Conservation (phyloP, 2,113 vertebrate genomes). For the Hippoglossus stenolepis region DNA sequence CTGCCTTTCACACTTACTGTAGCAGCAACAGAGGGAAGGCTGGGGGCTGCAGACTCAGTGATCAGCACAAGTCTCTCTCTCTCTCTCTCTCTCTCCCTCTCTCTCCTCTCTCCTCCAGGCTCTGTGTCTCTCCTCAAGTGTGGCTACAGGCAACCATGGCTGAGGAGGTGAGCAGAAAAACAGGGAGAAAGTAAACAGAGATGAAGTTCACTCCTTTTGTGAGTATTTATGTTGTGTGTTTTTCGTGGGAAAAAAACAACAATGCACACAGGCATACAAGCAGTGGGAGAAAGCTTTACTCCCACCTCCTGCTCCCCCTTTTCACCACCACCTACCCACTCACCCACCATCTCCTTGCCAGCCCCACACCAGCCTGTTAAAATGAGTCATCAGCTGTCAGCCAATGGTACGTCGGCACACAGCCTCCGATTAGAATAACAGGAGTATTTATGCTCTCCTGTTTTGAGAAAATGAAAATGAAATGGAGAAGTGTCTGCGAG, state of each 20-base stretch:
- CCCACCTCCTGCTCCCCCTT: constrained; percentile 78
- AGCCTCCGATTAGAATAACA: constrained; percentile 86
- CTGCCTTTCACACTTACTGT: constrained; percentile 64
- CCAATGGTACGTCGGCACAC: constrained; percentile 85
- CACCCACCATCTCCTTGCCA: constrained; percentile 55
- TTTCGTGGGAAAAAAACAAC: constrained; percentile 41
- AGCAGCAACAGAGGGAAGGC: constrained; percentile 66
- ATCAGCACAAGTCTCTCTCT: constrained; percentile 57
- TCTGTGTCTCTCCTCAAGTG: constrained; percentile 62
- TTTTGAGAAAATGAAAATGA: constrained; percentile 58
- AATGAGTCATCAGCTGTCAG: constrained; percentile 82
- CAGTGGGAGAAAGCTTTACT: constrained; percentile 74
- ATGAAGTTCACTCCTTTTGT: constrained; percentile 48
- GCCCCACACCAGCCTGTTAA: constrained; percentile 85
- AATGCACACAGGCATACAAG: constrained; percentile 59
- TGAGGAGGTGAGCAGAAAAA: constrained; percentile 26
- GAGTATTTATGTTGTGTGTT: constrained; percentile 53
- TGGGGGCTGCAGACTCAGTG: constrained; percentile 75
- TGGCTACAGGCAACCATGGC: constrained; percentile 54
- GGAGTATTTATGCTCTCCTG: constrained; percentile 80
- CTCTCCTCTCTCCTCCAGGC: constrained; percentile 40
- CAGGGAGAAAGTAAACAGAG: constrained; percentile 32
- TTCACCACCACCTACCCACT: constrained; percentile 59
- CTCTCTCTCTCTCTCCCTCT: constrained; percentile 34
- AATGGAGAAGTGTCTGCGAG: constrained; percentile 47